phyloP scores from a whole-genome alignment of 2,113 vertebrate genomes.

The Nicator chloris region DNA sequence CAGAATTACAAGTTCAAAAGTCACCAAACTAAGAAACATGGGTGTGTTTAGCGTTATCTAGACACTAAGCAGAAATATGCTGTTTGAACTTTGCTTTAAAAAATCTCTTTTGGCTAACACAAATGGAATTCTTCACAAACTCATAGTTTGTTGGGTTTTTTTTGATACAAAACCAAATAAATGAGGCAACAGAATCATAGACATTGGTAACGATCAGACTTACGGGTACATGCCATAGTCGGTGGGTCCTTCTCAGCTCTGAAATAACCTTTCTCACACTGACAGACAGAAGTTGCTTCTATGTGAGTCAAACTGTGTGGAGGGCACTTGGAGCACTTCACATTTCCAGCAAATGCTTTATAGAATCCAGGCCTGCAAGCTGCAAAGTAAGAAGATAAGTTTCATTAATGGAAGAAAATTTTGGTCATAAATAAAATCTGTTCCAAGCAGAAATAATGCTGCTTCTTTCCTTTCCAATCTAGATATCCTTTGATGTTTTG shows the following conservation, averaged over 20 bases:
- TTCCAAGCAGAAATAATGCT: background rate
- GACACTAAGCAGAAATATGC: background rate
- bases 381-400: constrained; percentile 56
- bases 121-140: background rate
- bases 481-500: background rate
- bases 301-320: constrained; percentile 86
- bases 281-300: constrained; percentile 87
- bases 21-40: background rate
- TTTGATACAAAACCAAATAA: background rate
- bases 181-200: background rate
- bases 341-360: constrained; percentile 92
- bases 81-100: background rate
- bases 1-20: background rate
- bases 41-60: background rate
- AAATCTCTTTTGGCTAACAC: background rate
- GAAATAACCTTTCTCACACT: constrained; percentile 90
- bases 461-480: background rate
- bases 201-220: constrained; percentile 62
- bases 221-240: constrained; percentile 95
- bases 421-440: background rate
- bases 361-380: constrained; percentile 93
- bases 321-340: constrained; percentile 93
- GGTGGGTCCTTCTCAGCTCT: constrained; percentile 91
- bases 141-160: background rate
- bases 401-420: background rate